These are phyloP conservation scores for Perizoma affinitatum DNA, from an alignment of 2,888 invertebrate species.

Conservation along the genomic window DNA sequence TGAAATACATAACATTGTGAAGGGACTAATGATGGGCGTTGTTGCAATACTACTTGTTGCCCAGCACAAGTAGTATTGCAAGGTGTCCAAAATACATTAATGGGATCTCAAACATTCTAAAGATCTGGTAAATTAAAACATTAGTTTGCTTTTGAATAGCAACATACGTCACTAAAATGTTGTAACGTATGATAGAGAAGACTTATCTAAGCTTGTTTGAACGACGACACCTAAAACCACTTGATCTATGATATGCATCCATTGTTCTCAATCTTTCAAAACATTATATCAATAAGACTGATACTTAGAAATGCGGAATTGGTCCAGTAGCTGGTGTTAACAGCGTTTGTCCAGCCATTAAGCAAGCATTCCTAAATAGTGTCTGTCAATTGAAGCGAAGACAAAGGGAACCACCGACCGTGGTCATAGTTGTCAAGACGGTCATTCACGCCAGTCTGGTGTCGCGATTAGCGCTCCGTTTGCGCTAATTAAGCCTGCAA, in stretches of 20 bases:
- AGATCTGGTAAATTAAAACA: conserved; percentile 9
- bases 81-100: conserved; percentile 2
- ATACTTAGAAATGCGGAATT: too few species aligned
- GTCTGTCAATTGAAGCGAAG: conserved; percentile 22
- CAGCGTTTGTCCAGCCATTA: conserved; percentile 6
- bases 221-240: too few species aligned
- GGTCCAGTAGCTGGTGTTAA: too few species aligned
- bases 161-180: neutral
- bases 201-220: too few species aligned
- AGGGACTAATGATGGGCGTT: neutral
- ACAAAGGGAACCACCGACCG: conserved; percentile 33
- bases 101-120: neutral
- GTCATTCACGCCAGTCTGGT: conserved; percentile 73
- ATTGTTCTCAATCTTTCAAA: too few species aligned
- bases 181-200: too few species aligned
- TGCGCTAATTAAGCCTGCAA: conserved; percentile 52
- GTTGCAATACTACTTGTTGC: too few species aligned
- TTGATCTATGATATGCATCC: too few species aligned
- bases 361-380: conserved; percentile 6
- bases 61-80: neutral
- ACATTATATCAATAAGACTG: too few species aligned
- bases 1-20: neutral
- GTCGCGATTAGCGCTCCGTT: conserved; percentile 62
- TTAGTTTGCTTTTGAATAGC: conserved; percentile 4
- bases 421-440: conserved; percentile 48